Percentiles rank a stretch among this genome's conserved stretches.
Evolutionary conservation across 2,113 vertebrate species (phyloP).

Genomic region (Eonycteris spelaea): DNA sequence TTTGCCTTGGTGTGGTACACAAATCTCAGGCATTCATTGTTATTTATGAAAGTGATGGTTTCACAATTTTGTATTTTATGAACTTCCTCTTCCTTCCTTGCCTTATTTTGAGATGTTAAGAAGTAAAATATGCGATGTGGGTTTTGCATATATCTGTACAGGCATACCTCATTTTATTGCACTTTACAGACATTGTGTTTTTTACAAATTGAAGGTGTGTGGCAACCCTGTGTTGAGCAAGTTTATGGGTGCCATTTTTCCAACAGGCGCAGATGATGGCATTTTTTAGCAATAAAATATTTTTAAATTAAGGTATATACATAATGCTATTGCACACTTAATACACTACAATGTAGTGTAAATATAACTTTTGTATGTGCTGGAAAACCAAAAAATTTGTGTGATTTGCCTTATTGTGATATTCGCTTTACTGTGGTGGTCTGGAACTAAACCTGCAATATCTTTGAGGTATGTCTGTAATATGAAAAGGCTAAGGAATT

Average conservation of each 20-base stretch:
- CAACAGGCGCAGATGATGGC: not conserved
- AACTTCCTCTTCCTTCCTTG: not conserved
- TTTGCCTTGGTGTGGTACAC: not conserved
- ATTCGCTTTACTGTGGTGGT: not conserved
- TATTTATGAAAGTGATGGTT: constrained; percentile 19
- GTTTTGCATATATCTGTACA: not conserved
- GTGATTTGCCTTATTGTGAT: not conserved
- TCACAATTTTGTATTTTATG: not conserved
- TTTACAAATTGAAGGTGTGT: not conserved
- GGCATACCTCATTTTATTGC: not conserved
- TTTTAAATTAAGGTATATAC: not conserved
- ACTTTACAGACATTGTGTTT: not conserved
- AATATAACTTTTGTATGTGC: not conserved
- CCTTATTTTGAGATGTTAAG: not conserved
- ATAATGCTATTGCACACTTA: not conserved
- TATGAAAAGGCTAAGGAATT: not conserved
- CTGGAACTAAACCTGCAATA: not conserved
- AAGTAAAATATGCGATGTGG: not conserved
- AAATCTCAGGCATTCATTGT: not conserved
- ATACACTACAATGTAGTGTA: not conserved
- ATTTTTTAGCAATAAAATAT: not conserved
- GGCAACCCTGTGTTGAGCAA: not conserved
- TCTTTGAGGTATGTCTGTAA: not conserved
- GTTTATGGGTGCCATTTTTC: not conserved
- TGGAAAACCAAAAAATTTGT: not conserved